A percentile compares a stretch with the other conserved stretches of the same genome.
Evolutionary conservation across 2,888 invertebrate species (phyloP).

Genomic region (Aelia acuminata): DNA sequence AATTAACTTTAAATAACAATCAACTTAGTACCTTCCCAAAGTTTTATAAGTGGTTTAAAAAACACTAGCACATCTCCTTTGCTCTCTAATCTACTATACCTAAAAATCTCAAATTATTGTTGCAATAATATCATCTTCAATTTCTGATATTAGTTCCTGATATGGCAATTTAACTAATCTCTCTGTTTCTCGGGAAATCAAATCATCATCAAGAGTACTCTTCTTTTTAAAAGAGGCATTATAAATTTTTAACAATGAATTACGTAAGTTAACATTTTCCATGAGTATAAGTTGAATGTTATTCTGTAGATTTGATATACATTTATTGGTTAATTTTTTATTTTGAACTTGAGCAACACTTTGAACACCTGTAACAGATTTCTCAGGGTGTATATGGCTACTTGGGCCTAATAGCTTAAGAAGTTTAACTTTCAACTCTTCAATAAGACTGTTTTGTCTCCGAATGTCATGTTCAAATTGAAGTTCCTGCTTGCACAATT

Average conservation of each 20-base stretch:
- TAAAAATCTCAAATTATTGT: background rate
- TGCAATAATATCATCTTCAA: slow-evolving; percentile 25
- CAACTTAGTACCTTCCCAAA: too few species aligned
- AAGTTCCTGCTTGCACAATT: slow-evolving; percentile 29
- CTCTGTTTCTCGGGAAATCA: background rate
- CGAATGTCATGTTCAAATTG: slow-evolving; percentile 42
- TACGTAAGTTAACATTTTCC: slow-evolving; percentile 38
- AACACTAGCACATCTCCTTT: too few species aligned
- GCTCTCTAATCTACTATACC: background rate
- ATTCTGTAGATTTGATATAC: slow-evolving; percentile 20
- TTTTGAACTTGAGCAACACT: background rate
- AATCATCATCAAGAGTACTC: background rate
- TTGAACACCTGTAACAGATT: background rate
- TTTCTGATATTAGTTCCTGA: background rate
- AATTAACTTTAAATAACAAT: too few species aligned
- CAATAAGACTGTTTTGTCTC: slow-evolving; percentile 30
- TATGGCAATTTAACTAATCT: slow-evolving; percentile 39
- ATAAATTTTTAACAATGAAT: slow-evolving; percentile 26
- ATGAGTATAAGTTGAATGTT: slow-evolving; percentile 36
- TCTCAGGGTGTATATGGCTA: background rate
- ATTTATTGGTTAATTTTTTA: background rate
- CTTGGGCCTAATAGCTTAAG: background rate
- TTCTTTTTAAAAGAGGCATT: background rate
- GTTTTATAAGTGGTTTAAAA: too few species aligned
- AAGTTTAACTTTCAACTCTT: background rate